phyloP scores from a whole-genome alignment of 2,113 vertebrate species.

The Ramphastos sulfuratus region DNA sequence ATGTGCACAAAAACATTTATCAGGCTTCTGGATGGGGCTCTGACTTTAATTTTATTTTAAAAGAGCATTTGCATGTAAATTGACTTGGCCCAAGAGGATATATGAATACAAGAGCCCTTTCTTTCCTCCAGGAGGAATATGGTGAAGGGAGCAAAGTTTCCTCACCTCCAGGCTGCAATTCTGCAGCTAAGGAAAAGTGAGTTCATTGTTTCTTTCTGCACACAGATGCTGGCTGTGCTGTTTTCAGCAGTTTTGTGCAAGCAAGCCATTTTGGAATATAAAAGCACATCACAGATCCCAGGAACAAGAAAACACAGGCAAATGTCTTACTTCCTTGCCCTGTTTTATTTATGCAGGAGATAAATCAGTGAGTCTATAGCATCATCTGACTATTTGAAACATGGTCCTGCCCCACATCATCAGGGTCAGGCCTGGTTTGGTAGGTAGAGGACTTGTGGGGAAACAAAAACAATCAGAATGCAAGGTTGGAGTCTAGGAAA shows the following conservation, averaged over 20 bases:
- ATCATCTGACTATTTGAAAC: not conserved
- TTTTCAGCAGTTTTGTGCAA: slow-evolving; percentile 23
- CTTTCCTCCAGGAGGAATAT: slow-evolving; percentile 27
- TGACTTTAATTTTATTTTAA: slow-evolving; percentile 63
- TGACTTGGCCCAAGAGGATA: not conserved
- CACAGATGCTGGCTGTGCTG: slow-evolving; percentile 49
- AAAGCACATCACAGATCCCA: slow-evolving; percentile 22
- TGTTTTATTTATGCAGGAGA: not conserved
- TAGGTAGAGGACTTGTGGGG: not conserved
- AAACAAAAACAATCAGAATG: not conserved
- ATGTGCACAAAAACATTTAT: not conserved
- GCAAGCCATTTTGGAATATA: not conserved
- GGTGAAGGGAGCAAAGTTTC: slow-evolving; percentile 43
- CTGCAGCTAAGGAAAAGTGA: slow-evolving; percentile 26
- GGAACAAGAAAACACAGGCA: not conserved
- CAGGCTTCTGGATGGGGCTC: slow-evolving; percentile 29
- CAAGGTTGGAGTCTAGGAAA: not conserved
- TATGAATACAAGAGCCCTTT: slow-evolving; percentile 23
- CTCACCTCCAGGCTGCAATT: slow-evolving; percentile 53
- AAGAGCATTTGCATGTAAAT: slow-evolving; percentile 51
- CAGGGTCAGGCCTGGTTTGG: not conserved
- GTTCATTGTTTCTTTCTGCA: slow-evolving; percentile 29
- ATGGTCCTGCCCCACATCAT: not conserved
- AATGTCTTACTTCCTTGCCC: not conserved
- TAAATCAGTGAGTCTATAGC: not conserved